Percentiles rank a stretch among this genome's conserved stretches.
phyloP scores from a whole-genome alignment of 1,140 invertebrate genomes.

The Gonatopus flavifemur region DNA sequence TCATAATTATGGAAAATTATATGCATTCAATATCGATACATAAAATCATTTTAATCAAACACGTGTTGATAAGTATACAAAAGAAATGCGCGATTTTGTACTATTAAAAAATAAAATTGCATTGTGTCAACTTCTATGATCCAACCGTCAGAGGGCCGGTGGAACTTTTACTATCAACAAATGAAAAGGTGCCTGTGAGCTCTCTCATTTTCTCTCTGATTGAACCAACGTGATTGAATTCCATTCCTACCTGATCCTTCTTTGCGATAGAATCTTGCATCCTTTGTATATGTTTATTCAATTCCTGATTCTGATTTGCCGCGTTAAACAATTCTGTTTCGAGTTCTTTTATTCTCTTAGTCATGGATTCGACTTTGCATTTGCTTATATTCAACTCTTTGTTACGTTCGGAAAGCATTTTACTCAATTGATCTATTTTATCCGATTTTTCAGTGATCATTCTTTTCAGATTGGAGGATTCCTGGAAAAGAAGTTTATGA shows the following conservation, averaged over 20 bases:
- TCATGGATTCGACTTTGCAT: conserved; percentile 30
- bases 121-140: too few species aligned
- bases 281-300: conserved; percentile 32
- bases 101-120: too few species aligned
- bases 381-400: conserved; percentile 31
- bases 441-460: conserved; percentile 39
- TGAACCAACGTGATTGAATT: conserved; percentile 8
- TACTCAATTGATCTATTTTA: conserved; percentile 20
- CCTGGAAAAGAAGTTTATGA: conserved; percentile 27
- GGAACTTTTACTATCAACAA: too few species aligned
- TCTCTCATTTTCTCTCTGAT: too few species aligned
- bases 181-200: too few species aligned
- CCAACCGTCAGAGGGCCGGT: too few species aligned
- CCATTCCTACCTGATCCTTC: conserved; percentile 40
- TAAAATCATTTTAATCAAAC: not conserved
- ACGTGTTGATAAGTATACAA: conserved; percentile 1
- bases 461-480: conserved; percentile 40
- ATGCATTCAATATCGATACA: conserved; percentile 1
- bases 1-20: conserved; percentile 10
- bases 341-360: conserved; percentile 30
- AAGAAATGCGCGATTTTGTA: too few species aligned
- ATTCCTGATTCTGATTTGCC: conserved; percentile 31
- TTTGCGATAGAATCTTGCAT: conserved; percentile 36
- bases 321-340: conserved; percentile 19
- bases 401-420: conserved; percentile 15